phyloP scores from a whole-genome alignment of 2,888 invertebrate genomes.

The Caenorhabditis wallacei region DNA sequence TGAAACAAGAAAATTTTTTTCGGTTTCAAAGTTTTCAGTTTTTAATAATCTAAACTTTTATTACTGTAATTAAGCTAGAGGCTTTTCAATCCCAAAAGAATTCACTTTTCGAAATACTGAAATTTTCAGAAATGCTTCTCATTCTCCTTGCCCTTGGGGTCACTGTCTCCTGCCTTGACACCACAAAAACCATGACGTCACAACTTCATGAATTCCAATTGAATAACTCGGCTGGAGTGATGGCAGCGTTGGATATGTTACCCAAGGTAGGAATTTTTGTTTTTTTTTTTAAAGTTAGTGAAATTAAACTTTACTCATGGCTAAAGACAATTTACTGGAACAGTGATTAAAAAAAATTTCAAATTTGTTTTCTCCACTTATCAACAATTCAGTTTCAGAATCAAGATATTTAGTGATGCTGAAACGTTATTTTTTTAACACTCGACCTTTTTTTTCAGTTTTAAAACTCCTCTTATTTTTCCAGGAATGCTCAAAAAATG shows the following conservation, averaged over 20 bases:
- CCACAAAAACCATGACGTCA: slow-evolving; percentile 28
- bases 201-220: slow-evolving; percentile 51
- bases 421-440: not conserved
- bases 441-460: not conserved
- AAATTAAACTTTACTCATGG: too few species aligned
- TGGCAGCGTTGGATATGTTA: slow-evolving; percentile 43
- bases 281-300: not conserved
- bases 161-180: slow-evolving; percentile 6
- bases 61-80: too few species aligned
- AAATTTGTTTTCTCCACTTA: too few species aligned
- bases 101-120: too few species aligned
- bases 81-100: too few species aligned
- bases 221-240: slow-evolving; percentile 51
- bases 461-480: not conserved
- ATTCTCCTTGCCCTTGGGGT: not conserved
- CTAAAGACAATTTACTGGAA: too few species aligned
- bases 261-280: slow-evolving; percentile 42
- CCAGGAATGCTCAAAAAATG: slow-evolving; percentile 49
- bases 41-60: too few species aligned
- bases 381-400: too few species aligned
- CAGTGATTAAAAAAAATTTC: too few species aligned
- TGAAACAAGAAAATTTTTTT: not conserved
- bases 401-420: too few species aligned
- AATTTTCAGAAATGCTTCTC: too few species aligned
- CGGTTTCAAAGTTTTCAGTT: not conserved